These are phyloP conservation scores for Takifugu flavidus DNA, from an alignment of 2,113 vertebrate species.

Conservation along the genomic window DNA sequence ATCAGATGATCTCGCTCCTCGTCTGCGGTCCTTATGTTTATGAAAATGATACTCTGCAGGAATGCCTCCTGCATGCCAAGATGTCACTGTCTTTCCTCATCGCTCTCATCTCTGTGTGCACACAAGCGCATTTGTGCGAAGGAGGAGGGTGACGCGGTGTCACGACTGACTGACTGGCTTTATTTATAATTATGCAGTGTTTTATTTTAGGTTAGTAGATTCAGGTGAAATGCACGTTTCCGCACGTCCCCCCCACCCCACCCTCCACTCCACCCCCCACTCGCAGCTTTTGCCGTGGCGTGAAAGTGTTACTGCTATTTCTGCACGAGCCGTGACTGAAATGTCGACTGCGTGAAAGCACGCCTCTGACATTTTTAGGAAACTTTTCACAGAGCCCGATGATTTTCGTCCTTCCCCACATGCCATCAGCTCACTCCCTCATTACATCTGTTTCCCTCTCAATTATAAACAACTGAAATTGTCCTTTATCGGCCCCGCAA, in stretches of 20 bases:
- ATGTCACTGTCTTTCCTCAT: constrained; percentile 73
- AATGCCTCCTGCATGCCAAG: constrained; percentile 72
- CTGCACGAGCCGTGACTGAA: constrained; percentile 45
- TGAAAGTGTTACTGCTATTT: constrained; percentile 42
- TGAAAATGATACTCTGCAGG: constrained; percentile 74
- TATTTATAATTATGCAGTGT: constrained; percentile 48
- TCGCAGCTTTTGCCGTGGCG: constrained; percentile 35
- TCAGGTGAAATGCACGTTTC: constrained; percentile 27
- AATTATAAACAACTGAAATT: constrained; percentile 40
- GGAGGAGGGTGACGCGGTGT: constrained; percentile 5
- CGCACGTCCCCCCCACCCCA: not conserved
- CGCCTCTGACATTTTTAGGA: constrained; percentile 33
- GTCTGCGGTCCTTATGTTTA: constrained; percentile 74
- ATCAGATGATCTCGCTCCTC: constrained; percentile 70
- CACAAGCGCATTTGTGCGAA: constrained; percentile 35
- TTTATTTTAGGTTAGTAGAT: constrained; percentile 26
- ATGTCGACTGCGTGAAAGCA: constrained; percentile 47
- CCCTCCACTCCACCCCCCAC: not conserved
- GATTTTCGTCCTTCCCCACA: constrained; percentile 65
- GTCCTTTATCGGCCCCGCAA: constrained; percentile 37
- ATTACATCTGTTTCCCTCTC: constrained; percentile 25
- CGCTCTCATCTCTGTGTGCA: constrained; percentile 44
- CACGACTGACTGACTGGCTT: constrained; percentile 36
- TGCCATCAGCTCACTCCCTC: constrained; percentile 57
- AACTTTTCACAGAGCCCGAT: constrained; percentile 60